Base-by-base conservation (phyloP, 2,888 invertebrate genomes). In the Venusia cambrica region DNA sequence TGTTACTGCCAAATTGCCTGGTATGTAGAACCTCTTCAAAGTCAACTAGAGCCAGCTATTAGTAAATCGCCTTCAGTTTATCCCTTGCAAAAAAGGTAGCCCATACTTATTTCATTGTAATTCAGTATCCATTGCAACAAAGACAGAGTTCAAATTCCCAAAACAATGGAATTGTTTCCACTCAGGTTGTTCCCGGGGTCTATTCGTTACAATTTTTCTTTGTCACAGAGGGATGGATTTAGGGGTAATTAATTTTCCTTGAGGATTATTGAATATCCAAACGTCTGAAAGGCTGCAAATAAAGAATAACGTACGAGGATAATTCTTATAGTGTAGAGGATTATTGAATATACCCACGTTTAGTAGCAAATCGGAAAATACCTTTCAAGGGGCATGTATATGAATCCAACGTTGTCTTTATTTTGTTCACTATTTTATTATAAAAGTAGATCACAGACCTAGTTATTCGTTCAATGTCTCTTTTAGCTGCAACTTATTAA, bases 181-280 rank as follows among this genome's bases (percentile, higher is more conserved):
- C 59, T 60, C 72, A 76, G 78, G 78, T 77, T 70, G 66, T 57
- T 59, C 50, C 49, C 65, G 62, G 58, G 65, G 62, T 76, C 73
- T 61, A 78, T 80, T 80, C 77, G 78, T 75, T 74, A 74, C 78
- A 76, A 81, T 83, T 83, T 80, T 83, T 81, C 81, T 80, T 75
- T 80, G 83, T 81, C 81, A 75, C 73, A 73, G 70, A 64, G 75
- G 73, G 79, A 73, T 71, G 79, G 77, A 77, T 75, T 80, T 68
- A 62, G 73, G 64, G 60, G 68, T 73, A 72, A 74, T 77, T 79
- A 75, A 75, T 78, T 73, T 72, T 58, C 63, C 62, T 69, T 69
- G 73, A 68, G 71, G 73, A 73, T 77, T 74, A 67, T 72, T 74
- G 73, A 54, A 59, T 61, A n/a, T 52, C 43, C 51, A 42, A 48